Conservation (phyloP, 1,140 invertebrate species). For the Orius insidiosus region DNA sequence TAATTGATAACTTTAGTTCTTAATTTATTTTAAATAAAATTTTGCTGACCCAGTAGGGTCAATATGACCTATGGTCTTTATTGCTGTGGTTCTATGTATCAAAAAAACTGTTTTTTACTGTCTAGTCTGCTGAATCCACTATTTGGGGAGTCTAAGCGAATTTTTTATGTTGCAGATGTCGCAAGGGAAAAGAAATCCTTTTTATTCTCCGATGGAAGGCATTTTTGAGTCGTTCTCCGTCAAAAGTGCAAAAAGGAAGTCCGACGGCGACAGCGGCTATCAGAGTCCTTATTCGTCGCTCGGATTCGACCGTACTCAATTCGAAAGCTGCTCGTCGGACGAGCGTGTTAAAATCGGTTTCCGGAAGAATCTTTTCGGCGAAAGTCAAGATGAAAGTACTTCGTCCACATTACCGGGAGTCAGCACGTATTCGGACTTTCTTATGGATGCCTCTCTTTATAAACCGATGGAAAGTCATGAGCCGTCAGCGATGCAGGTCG, state of each 20-base stretch:
- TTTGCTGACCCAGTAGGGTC: too few species aligned
- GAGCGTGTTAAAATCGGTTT: neutral
- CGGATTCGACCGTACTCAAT: neutral
- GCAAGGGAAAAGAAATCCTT: neutral
- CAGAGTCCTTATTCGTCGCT: conserved; percentile 8
- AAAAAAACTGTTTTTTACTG: too few species aligned
- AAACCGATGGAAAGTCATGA: conserved; percentile 13
- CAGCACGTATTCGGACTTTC: conserved; percentile 6
- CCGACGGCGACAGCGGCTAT: conserved; percentile 15
- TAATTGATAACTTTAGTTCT: too few species aligned
- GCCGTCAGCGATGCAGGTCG: too few species aligned
- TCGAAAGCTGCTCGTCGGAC: neutral
- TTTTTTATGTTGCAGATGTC: conserved; percentile 8
- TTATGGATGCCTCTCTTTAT: conserved; percentile 14
- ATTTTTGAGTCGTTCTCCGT: neutral
- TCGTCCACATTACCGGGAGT: neutral
- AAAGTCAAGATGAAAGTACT: neutral
- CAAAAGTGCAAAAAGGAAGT: conserved; percentile 11
- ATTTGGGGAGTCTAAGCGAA: too few species aligned
- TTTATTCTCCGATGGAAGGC: conserved; percentile 5
- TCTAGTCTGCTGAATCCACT: too few species aligned
- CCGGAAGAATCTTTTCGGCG: neutral
- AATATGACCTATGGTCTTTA: too few species aligned
- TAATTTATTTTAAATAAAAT: too few species aligned
- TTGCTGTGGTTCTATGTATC: too few species aligned